Base-by-base conservation (phyloP, 2,797 vertebrate genomes). In the Phyllotis vaccarum region DNA sequence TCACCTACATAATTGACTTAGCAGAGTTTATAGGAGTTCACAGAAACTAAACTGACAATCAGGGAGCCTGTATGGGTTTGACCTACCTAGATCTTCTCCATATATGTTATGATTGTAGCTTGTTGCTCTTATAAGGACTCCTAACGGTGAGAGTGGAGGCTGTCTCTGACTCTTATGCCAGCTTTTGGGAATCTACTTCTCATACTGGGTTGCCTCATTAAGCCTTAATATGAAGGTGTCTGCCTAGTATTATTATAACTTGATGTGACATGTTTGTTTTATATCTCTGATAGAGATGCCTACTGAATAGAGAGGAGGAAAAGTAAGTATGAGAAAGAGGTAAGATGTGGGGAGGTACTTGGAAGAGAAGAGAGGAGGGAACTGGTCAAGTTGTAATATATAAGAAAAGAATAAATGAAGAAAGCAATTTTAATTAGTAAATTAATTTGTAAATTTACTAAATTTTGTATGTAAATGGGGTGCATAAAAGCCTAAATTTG, bases 351-450 rank as follows among this genome's bases (percentile, higher is more conserved):
- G 21, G 10, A 72, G 37, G 8, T 21, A 24, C 70, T 5, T 10
- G 37, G 37, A 40, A 2, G 70, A 72, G 37, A 24, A 21, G 5
- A 40, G 19, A 9, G 37, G 40, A 21, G 37, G 37, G 22, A 72
- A 72, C 10, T 40, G 17, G 5, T 40, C 22, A 17, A 72, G 68
- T 37, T 12, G n/a, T 72, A 40, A 72, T 34, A 34, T 66, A 66
- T 21, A 3, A 37, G n/a, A 70, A 29, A 40, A 70, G 19, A 72
- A 22, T 72, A 40, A 72, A 72, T 22, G 40, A 24, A 68, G 37
- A 2, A 72, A 98, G 85, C 78, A 29, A 43, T 52, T 90, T 89
- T 83, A 94, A 75, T 62, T 89, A 97, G 91, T 87, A 37, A 54
- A 70, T 58, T 12, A 4, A 74, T 97, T 80, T 64, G 40, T 40